Conservation (phyloP, 2,888 invertebrate species). For the Aphelenchoides bicaudatus region DNA sequence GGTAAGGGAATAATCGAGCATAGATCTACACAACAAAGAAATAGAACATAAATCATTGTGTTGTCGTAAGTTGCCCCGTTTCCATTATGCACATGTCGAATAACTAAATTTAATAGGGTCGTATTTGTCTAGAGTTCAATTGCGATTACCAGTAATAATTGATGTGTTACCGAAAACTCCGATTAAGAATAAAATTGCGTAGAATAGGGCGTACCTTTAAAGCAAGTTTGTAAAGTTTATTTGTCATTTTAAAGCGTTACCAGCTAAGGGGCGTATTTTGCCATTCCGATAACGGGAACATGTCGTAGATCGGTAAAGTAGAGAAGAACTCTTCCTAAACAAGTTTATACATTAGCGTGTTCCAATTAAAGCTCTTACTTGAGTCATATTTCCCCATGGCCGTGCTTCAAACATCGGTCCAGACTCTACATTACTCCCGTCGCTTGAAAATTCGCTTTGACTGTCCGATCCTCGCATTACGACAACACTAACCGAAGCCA, state of each 20-base stretch:
- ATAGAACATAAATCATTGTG: slow-evolving; percentile 56
- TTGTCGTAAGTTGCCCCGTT: slow-evolving; percentile 44
- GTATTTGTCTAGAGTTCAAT: background rate
- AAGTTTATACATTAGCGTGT: slow-evolving; percentile 17
- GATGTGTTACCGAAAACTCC: slow-evolving; percentile 64
- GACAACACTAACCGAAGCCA: too few relatives aligned
- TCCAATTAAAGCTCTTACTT: slow-evolving; percentile 8
- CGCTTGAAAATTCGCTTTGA: background rate
- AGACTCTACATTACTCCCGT: background rate
- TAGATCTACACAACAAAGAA: slow-evolving; percentile 57
- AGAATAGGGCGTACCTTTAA: slow-evolving; percentile 56
- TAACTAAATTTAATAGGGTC: slow-evolving; percentile 15
- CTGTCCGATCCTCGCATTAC: too few relatives aligned
- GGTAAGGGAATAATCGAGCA: slow-evolving; percentile 54
- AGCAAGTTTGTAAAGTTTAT: too few relatives aligned
- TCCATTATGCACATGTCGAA: slow-evolving; percentile 34
- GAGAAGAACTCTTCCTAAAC: slow-evolving; percentile 33
- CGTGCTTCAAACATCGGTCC: background rate
- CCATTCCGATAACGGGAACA: slow-evolving; percentile 37
- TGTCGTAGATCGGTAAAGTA: slow-evolving; percentile 40
- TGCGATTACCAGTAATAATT: slow-evolving; percentile 58
- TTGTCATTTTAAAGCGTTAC: too few relatives aligned
- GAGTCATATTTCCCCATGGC: slow-evolving; percentile 25
- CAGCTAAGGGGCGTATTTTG: too few relatives aligned
- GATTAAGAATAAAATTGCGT: slow-evolving; percentile 64